phyloP scores from a whole-genome alignment of 2,113 vertebrate genomes.

The Crocuta crocuta region DNA sequence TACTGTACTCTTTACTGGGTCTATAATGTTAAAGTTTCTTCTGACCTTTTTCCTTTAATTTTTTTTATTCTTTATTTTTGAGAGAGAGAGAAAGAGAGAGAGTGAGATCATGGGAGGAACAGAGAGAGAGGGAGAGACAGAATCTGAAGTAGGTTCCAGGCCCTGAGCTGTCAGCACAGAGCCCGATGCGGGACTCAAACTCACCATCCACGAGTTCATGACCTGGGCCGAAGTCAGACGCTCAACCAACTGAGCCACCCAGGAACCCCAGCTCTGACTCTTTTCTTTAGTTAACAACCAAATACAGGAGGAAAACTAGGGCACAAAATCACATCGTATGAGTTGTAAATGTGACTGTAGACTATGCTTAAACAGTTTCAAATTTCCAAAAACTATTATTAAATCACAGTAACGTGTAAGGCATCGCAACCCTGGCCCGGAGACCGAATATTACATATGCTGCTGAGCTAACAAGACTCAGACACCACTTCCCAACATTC shows the following conservation, averaged over 20 bases:
- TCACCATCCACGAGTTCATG: too few species aligned
- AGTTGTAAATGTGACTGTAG: background rate
- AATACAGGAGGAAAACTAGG: background rate
- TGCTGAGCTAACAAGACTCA: background rate
- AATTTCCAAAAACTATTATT: background rate
- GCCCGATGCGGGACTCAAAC: too few species aligned
- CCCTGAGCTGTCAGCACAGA: too few species aligned
- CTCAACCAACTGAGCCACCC: too few species aligned
- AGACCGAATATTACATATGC: background rate
- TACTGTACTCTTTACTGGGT: background rate
- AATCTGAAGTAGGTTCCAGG: too few species aligned
- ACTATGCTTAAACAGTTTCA: background rate
- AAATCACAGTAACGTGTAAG: background rate
- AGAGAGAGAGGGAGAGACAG: too few species aligned
- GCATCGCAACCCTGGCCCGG: background rate
- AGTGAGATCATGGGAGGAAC: too few species aligned
- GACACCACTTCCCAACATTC: background rate
- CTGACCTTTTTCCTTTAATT: too few species aligned
- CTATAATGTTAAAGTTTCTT: background rate
- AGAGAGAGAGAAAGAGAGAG: too few species aligned
- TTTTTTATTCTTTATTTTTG: too few species aligned
- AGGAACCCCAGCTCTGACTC: background rate
- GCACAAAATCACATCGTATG: background rate
- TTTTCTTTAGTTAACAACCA: background rate
- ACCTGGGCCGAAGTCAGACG: too few species aligned